A percentile compares a stretch with the other conserved stretches of the same genome.
phyloP scores from a whole-genome alignment of 2,113 vertebrate species.

The Corynorhinus townsendii region DNA sequence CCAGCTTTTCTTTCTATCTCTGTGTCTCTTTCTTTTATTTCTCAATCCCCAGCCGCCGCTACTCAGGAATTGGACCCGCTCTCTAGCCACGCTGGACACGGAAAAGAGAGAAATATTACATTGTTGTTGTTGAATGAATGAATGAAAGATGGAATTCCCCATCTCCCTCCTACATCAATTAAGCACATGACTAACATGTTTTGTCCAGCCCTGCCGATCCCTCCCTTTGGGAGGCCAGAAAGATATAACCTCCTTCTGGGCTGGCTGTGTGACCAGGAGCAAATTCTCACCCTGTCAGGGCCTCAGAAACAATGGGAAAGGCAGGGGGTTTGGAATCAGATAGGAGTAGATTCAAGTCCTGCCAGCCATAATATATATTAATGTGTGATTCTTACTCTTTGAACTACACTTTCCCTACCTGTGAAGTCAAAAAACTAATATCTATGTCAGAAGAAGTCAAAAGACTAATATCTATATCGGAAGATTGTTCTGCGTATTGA shows the following conservation, averaged over 20 bases:
- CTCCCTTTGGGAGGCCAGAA: neutral
- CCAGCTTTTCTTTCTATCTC: no score
- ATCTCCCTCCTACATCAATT: neutral
- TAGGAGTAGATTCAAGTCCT: neutral
- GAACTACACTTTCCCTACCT: neutral
- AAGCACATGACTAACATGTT: neutral
- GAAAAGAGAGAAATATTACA: no score
- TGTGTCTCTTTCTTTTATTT: no score
- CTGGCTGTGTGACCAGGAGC: neutral
- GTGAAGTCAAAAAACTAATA: neutral
- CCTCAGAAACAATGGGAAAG: neutral
- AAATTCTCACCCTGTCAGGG: neutral
- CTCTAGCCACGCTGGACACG: no score
- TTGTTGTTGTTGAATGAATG: no score
- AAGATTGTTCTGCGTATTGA: neutral
- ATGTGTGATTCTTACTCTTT: neutral
- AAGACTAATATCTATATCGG: neutral
- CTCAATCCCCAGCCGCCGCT: no score
- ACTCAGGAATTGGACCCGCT: no score
- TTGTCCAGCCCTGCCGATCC: neutral
- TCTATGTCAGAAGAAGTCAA: neutral
- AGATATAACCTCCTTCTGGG: neutral
- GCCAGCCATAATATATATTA: neutral
- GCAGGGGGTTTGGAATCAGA: neutral
- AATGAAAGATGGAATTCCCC: neutral